Evolutionary conservation across 2,888 invertebrate genomes (phyloP).

Genomic region (Laspeyria flexula): DNA sequence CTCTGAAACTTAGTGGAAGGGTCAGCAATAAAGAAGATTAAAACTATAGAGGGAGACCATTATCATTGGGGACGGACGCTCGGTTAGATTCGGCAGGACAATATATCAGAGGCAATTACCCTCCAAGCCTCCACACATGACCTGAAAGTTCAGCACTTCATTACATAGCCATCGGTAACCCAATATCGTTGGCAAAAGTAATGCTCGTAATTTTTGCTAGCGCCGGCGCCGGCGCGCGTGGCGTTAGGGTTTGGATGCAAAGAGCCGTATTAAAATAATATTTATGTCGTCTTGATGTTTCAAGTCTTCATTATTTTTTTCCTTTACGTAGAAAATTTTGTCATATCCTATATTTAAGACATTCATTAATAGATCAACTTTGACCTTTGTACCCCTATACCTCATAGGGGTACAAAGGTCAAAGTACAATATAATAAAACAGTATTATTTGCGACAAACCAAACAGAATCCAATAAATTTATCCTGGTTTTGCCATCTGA

Average conservation of each 20-base stretch:
- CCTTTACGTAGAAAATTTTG: not conserved
- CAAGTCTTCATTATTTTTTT: not conserved
- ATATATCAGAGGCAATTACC: conserved; percentile 75
- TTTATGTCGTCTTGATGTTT: conserved; percentile 3
- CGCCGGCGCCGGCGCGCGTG: conserved; percentile 14
- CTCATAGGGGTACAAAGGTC: too few relatives aligned
- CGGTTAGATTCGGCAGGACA: conserved; percentile 59
- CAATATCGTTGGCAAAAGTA: conserved; percentile 60
- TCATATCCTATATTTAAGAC: too few relatives aligned
- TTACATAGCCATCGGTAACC: conserved; percentile 70
- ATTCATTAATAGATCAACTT: too few relatives aligned
- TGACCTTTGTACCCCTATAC: too few relatives aligned
- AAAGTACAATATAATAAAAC: conserved; percentile 1
- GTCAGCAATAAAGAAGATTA: conserved; percentile 81
- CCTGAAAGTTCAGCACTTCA: conserved; percentile 81
- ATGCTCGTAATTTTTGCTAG: conserved; percentile 56
- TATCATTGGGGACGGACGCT: conserved; percentile 57
- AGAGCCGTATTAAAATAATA: conserved; percentile 8
- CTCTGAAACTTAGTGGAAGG: conserved; percentile 60
- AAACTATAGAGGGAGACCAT: conserved; percentile 73
- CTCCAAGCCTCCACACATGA: conserved; percentile 67
- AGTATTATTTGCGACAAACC: conserved; percentile 25
- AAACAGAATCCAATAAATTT: conserved; percentile 33
- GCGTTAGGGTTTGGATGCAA: conserved; percentile 25
- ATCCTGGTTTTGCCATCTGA: conserved; percentile 28